Evolutionary conservation across 2,888 invertebrate species (phyloP), one percentile per base, ranked within the genome.

Genomic region (Liopterus haemorrhoidalis): DNA sequence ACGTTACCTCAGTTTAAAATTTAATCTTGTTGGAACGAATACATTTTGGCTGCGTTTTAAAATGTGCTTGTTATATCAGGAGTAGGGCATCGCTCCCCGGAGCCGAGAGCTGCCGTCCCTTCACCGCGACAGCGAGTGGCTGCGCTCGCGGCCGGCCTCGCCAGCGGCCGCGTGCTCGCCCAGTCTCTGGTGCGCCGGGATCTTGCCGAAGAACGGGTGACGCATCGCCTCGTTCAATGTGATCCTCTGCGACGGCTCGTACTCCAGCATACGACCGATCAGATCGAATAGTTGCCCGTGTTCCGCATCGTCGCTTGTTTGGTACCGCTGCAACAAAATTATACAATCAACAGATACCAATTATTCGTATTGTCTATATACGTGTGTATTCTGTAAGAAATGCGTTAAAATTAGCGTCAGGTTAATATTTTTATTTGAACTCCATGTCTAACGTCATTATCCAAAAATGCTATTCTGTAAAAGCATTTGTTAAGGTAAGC

Each of bases 201-300:
- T 79, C 64, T 85, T 83, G 61, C 81, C 82, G 73, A 97, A 97
- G 75, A 95, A 96, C 41, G 91, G 86, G 73, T 97, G 97, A 40
- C 79, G 71, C 59, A 99, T 72, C 11, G 95, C 91, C 59, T 96
- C 93, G 47, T 75, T 75, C 58, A 99, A 75, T 57, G 86, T 82
- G 62, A 97, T 82, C 51, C 99, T 78, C 63, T 89, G 85, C 49
- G 82, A 75, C 19, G 97, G 97, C 67, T 97, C 95, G 70, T 96
- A 99, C 59, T 94, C 95, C 66, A 99, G 74, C 97, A 99, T 97
- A 68, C 85, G 82, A 60, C 85, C 81, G 58, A 99, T 84, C 64
- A 99, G 75, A 67, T 96, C 93, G 70, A 99, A 97, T 61, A 99
- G 74, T 65, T 89, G 85, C 52, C 85, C 79, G 69, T 96, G 89